These are phyloP conservation scores for Dermochelys coriacea DNA, from an alignment of 2,797 vertebrate species.

Conservation along the genomic window DNA sequence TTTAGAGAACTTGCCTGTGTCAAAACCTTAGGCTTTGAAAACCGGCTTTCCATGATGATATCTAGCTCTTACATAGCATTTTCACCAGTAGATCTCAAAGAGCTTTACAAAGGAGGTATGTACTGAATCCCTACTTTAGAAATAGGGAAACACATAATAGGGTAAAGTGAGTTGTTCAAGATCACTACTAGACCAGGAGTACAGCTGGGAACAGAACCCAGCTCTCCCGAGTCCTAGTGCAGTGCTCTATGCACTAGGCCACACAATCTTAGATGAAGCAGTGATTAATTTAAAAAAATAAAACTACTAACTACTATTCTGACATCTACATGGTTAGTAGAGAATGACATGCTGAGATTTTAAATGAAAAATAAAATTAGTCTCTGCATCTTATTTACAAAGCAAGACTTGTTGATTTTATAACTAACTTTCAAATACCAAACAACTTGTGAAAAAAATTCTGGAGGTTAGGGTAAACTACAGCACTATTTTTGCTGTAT, in stretches of 20 bases:
- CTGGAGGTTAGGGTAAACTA: not conserved
- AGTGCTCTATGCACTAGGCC: not conserved
- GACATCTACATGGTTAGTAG: not conserved
- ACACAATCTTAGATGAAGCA: not conserved
- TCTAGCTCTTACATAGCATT: not conserved
- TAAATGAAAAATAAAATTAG: not conserved
- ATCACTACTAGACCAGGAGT: not conserved
- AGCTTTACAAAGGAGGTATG: not conserved
- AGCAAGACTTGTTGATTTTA: not conserved
- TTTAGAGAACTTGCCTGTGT: not conserved
- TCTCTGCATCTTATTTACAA: not conserved
- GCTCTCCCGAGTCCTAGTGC: not conserved
- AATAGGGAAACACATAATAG: fast-evolving
- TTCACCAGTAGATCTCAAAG: not conserved
- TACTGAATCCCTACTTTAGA: not conserved
- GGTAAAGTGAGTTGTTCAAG: not conserved
- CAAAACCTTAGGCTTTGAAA: not conserved
- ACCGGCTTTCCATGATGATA: not conserved
- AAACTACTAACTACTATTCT: not conserved
- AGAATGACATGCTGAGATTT: not conserved
- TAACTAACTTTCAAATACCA: not conserved
- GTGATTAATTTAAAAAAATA: too few species aligned
- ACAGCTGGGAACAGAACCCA: not conserved
- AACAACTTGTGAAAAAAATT: not conserved
- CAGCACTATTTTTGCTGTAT: not conserved